A percentile compares a stretch with the other conserved stretches of the same genome.
Evolutionary conservation across 2,888 invertebrate genomes (phyloP).

Genomic region (Nephrotoma flavescens): DNA sequence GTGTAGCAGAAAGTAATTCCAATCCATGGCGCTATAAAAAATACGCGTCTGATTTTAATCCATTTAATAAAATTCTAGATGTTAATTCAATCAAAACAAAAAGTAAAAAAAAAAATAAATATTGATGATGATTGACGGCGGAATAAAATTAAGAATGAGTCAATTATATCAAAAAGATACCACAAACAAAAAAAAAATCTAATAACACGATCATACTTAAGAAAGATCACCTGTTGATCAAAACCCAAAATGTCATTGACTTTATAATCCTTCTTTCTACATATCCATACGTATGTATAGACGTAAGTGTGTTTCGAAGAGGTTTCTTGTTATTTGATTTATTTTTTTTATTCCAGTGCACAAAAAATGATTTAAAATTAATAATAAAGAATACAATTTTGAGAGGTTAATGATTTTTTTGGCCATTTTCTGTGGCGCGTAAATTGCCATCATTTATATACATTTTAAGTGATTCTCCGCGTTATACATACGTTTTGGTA

Average conservation of each 20-base stretch:
- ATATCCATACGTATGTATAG: not conserved
- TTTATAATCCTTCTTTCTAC: not conserved
- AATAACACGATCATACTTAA: not conserved
- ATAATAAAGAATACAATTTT: not conserved
- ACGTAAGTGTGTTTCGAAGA: not conserved
- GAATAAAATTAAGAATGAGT: not conserved
- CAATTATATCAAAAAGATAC: not conserved
- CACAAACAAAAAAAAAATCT: not conserved
- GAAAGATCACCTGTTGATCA: not conserved
- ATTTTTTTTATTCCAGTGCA: not conserved
- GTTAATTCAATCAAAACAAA: not conserved
- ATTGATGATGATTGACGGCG: not conserved
- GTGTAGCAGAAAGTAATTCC: not conserved
- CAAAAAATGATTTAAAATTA: not conserved
- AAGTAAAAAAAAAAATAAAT: not conserved
- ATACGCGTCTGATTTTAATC: not conserved
- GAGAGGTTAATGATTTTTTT: not conserved
- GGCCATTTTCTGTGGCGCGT: not conserved
- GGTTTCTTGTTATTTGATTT: not conserved
- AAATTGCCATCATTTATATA: not conserved
- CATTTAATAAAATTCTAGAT: not conserved
- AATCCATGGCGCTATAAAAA: not conserved
- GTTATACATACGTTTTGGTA: not conserved
- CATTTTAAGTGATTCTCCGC: not conserved
- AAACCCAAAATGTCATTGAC: not conserved